Evolutionary conservation across 2,888 invertebrate genomes (phyloP), one percentile per base, ranked within the genome.

Genomic region (Drosophila mulleri): DNA sequence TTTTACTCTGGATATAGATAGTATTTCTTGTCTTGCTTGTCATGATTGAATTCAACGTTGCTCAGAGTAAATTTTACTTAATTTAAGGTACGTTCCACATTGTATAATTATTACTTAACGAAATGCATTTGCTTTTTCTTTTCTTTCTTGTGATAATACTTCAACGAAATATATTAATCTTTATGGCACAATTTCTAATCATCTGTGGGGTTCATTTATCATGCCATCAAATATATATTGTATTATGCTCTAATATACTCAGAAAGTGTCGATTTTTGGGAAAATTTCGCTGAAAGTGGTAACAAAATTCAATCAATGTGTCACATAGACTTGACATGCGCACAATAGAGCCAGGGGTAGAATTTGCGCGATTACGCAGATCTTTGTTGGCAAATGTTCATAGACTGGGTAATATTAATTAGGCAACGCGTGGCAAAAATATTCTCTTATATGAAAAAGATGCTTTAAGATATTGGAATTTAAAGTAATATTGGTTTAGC

Each of bases 261-360:
- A 44, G 37, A 54, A 65, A 53, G 48, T 59, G 71, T 68, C 60
- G 58, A 73, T 67, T 68, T 74, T 56, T 23, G 65, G 29, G 66
- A 26, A 59, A 77, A 88, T 76, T 63, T 39, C 72, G 66, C 45
- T 52, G 20, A 64, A 78, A 76, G 74, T 78, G 70, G 75, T 69
- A 67, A 11, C 82, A 45, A 73, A 86, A 76, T 75, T 58, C 79
- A 86, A 90, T 86, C 80, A 88, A 80, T 90, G 83, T 86, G 85
- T 86, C 86, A 90, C 53, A 72, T 37, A 16, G 37, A 77, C 80
- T 89, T 77, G 84, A 85, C 73, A 77, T 56, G 85, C 50, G 42
- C 20, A 66, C 59, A 63, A 61, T 37, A 32, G 53, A 63, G 5
- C 7, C 14, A 48, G 64, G 50, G 69, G 76, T 69, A 20, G 39